Conservation (phyloP, 1,140 invertebrate genomes). For the Chironomus tepperi region DNA sequence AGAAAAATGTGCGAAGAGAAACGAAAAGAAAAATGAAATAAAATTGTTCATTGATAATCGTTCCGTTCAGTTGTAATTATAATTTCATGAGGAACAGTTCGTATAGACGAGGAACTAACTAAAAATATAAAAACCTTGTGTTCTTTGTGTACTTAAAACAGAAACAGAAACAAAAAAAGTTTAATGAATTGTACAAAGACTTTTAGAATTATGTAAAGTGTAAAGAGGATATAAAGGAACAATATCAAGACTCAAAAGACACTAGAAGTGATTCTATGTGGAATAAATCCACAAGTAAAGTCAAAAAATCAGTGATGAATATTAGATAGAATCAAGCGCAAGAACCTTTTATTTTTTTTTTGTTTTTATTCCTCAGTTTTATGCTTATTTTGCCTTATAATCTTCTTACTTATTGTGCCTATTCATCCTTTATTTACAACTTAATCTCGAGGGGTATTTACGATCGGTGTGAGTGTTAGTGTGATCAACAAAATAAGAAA, state of each 20-base stretch:
- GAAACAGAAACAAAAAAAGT: neutral
- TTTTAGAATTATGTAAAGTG: neutral
- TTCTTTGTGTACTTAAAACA: neutral
- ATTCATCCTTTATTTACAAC: neutral
- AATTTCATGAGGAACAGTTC: neutral
- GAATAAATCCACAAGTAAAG: neutral
- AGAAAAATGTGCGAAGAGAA: neutral
- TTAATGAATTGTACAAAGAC: neutral
- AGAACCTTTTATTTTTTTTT: neutral
- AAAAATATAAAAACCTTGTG: neutral
- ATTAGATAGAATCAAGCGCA: neutral
- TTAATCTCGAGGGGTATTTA: neutral
- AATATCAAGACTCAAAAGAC: too few species aligned
- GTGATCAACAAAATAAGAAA: neutral
- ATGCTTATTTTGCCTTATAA: neutral
- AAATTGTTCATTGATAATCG: constrained; percentile 1
- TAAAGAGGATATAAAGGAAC: neutral
- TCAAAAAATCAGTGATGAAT: too few species aligned
- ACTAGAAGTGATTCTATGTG: neutral
- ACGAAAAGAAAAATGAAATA: neutral
- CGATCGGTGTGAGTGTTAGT: neutral
- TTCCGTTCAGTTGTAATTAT: neutral
- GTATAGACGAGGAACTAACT: neutral
- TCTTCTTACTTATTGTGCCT: neutral
- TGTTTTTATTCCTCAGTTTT: neutral